phyloP scores from a whole-genome alignment of 2,888 invertebrate species.

The Temnothorax ravouxi region DNA sequence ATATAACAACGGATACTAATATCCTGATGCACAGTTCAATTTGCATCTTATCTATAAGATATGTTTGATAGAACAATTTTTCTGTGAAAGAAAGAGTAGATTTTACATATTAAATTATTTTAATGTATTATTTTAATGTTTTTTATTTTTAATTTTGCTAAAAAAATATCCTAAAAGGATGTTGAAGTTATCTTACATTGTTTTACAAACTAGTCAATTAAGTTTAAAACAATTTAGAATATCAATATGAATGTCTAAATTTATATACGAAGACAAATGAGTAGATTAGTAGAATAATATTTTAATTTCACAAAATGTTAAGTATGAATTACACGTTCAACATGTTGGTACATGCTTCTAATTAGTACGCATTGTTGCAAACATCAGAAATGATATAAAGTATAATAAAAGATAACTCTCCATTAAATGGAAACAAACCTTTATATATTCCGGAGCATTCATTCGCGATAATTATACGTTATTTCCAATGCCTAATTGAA shows the following conservation, averaged over 20 bases:
- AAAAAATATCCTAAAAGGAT: not conserved
- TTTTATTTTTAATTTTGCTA: not conserved
- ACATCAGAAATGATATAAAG: slow-evolving; percentile 19
- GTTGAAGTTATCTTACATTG: not conserved
- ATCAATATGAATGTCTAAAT: not conserved
- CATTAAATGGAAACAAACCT: slow-evolving; percentile 3
- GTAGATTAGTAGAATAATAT: not conserved
- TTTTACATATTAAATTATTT: not conserved
- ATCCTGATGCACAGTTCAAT: slow-evolving; percentile 27
- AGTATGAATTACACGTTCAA: slow-evolving; percentile 4
- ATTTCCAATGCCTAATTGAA: slow-evolving; percentile 24
- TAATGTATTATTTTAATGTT: too few species aligned
- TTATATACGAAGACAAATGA: not conserved
- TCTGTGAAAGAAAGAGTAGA: not conserved
- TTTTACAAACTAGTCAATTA: not conserved
- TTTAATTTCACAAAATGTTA: not conserved
- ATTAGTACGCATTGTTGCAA: slow-evolving; percentile 1
- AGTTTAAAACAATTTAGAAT: not conserved
- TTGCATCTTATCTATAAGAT: not conserved
- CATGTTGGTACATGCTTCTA: not conserved
- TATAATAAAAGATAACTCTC: slow-evolving; percentile 19
- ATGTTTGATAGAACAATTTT: not conserved
- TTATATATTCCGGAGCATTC: not conserved
- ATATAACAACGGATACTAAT: slow-evolving; percentile 25
- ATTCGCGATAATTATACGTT: slow-evolving; percentile 14